Evolutionary conservation across 2,888 invertebrate genomes (phyloP).

Genomic region (Stenchaetothrips biformis): DNA sequence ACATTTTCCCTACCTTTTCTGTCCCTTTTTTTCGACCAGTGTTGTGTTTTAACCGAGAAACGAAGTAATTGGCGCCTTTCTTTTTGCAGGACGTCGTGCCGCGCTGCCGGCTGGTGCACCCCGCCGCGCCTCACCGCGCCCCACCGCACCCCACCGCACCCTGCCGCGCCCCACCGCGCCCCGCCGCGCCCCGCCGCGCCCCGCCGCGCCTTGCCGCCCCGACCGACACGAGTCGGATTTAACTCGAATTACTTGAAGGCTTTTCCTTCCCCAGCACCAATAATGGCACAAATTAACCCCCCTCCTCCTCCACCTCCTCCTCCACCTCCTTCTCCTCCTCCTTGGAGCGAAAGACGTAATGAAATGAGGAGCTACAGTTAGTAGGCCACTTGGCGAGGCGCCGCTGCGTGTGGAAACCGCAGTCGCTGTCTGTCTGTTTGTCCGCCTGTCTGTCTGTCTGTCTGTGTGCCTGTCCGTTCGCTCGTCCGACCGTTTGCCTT

Average conservation of each 20-base stretch:
- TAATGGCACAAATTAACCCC: no score
- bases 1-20: no score
- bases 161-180: not conserved
- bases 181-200: not conserved
- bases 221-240: conserved; percentile 20
- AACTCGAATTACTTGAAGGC: conserved; percentile 10
- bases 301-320: not conserved
- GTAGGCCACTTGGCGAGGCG: not conserved
- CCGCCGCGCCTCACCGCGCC: no score
- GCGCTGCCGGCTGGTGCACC: not conserved
- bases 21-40: no score
- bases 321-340: not conserved
- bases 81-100: no score
- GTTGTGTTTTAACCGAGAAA: no score
- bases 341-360: not conserved
- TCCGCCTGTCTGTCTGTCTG: not conserved
- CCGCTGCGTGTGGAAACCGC: not conserved
- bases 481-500: not conserved
- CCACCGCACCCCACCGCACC: no score
- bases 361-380: conserved; percentile 20
- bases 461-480: not conserved
- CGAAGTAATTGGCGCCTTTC: no score
- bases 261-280: not conserved
- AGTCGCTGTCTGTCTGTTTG: not conserved
- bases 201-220: not conserved